A percentile compares a stretch with the other conserved stretches of the same genome.
These are phyloP conservation scores for Ischnus inquisitorius DNA, from an alignment of 2,888 invertebrate genomes.

Conservation along the genomic window DNA sequence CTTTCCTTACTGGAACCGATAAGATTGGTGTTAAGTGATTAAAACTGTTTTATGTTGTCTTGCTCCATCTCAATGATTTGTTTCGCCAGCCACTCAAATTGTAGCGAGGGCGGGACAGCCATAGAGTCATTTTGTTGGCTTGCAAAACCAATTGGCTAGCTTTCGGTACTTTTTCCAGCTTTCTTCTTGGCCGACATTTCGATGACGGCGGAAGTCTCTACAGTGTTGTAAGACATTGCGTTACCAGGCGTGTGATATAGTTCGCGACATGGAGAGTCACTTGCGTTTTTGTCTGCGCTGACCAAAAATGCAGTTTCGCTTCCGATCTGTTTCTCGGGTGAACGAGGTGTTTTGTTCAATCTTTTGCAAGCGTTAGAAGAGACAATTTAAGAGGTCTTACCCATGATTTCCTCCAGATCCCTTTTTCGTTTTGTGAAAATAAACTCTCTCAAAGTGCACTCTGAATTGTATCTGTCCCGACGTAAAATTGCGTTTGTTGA, in stretches of 20 bases:
- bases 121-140: too few species aligned
- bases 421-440: conserved; percentile 25
- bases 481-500: conserved; percentile 9
- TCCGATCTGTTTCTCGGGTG: too few species aligned
- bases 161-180: not conserved
- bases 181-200: not conserved
- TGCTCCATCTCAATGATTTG: conserved; percentile 21
- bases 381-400: not conserved
- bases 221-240: too few species aligned
- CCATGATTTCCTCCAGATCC: conserved; percentile 1
- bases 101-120: not conserved
- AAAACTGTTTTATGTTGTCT: conserved; percentile 14
- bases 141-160: too few species aligned
- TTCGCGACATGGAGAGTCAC: not conserved
- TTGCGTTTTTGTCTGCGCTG: too few species aligned
- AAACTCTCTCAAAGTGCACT: conserved; percentile 33
- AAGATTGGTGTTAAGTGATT: conserved; percentile 12
- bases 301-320: not conserved
- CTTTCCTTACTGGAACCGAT: not conserved
- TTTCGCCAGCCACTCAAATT: not conserved
- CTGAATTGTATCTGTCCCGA: conserved; percentile 15
- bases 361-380: not conserved
- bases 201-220: not conserved
- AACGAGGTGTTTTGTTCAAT: not conserved
- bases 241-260: not conserved